Evolutionary conservation across 2,888 invertebrate genomes (phyloP), one percentile per base, ranked within the genome.

Genomic region (Antheraea yamamai): DNA sequence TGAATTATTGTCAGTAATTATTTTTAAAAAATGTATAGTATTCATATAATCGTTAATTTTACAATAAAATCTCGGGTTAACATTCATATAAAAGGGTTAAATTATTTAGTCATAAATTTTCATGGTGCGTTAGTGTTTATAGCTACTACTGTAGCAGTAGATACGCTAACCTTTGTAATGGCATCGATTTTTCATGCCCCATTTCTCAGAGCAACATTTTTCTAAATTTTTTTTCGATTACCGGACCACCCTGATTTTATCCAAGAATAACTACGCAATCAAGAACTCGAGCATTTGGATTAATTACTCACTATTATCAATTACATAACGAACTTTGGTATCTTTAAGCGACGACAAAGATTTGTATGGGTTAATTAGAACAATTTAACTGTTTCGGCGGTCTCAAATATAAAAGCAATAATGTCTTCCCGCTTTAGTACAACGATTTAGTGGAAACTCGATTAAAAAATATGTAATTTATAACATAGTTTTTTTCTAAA

Each of bases 291-390:
- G 83, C 81, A 88, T 90, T 89, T 84, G 87, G 89, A 90, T 91
- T 89, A 91, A 91, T 90, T 88, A 88, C 80, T 84, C 89, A 88
- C 90, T 89, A 85, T 81, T 80, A 81, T 87, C 87, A 90, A 90
- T 90, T 89, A 88, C 79, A 84, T 86, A 87, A 89, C 86, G 83
- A 87, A 81, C 79, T 81, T 78, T 77, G 79, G 82, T 82, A 80
- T 86, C 83, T 80, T 84, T 85, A 83, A 83, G 82, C 82, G 81
- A 80, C 81, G 84, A 85, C 80, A 79, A 77, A 82, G 81, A 79
- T 77, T 76, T 82, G 81, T 85, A 83, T 82, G 79, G 81, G 79
- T 84, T 79, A 78, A 78, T 77, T 81, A 78, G 77, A 78, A 81
- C 81, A 79, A 79, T 81, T 81, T 81, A 75, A 78, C 84, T 76